Evolutionary conservation across 2,797 vertebrate species (phyloP).

Genomic region (Melopsittacus undulatus): DNA sequence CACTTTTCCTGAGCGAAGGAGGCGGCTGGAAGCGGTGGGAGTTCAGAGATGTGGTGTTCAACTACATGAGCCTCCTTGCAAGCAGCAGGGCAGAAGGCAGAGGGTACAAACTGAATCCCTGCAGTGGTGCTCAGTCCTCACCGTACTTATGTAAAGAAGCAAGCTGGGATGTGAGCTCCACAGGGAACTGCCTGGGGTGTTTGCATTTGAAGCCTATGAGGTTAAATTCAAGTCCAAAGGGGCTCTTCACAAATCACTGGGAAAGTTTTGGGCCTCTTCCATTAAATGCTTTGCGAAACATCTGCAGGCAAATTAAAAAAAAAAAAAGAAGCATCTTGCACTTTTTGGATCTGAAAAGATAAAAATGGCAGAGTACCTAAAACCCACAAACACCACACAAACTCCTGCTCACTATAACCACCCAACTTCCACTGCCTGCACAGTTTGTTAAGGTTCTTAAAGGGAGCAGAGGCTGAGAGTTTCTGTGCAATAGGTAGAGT

Average conservation of each 20-base stretch:
- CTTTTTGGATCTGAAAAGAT: background rate
- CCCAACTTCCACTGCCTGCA: background rate
- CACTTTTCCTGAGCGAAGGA: constrained; percentile 6
- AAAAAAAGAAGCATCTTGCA: background rate
- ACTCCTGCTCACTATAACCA: background rate
- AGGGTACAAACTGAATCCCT: constrained; percentile 7
- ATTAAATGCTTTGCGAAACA: constrained; percentile 17
- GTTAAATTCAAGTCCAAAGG: constrained; percentile 29
- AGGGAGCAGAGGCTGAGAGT: background rate
- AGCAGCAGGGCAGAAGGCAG: constrained; percentile 23
- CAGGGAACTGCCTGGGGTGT: background rate
- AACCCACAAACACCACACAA: background rate
- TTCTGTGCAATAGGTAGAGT: background rate
- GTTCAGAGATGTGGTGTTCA: constrained; percentile 27
- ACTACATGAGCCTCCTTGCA: constrained; percentile 23
- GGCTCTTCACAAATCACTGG: constrained; percentile 2
- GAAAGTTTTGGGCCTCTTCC: constrained; percentile 25
- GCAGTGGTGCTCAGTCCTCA: background rate
- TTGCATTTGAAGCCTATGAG: background rate
- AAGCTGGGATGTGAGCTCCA: background rate
- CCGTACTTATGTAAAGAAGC: background rate
- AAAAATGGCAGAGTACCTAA: background rate
- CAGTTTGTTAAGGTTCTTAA: background rate
- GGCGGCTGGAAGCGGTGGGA: background rate
- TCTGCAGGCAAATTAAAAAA: background rate